Evolutionary conservation across 2,113 vertebrate genomes (phyloP), one percentile per base, ranked within the genome.

Genomic region (Dasyornis broadbenti): DNA sequence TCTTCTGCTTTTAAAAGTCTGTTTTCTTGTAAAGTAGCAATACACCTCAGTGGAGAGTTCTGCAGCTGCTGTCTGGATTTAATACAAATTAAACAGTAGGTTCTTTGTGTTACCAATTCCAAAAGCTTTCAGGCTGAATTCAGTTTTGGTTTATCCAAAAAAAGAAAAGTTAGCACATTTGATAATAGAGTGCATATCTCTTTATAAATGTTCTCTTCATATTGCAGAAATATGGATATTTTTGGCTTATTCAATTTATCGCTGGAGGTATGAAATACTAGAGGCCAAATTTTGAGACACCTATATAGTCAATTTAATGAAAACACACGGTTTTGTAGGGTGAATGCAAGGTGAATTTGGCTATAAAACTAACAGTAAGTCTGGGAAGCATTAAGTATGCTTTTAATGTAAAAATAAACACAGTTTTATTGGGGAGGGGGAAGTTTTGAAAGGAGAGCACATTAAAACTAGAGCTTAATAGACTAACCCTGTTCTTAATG

Each of bases 1-100:
- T 96, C 75, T 89, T 86, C 89, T 92, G 40, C 50, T 82, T 96
- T 82, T 87, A 85, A 94, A 85, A 92, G 23, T 79, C 15, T 49
- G 7, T 78, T 92, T 87, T 87, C 78, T 94, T 28, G 65, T 50
- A 88, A 87, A 82, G 63, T 14, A 83, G 42, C 42, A 90, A 10
- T 73, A 59, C 19, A 91, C 27, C 30, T 95, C 84, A 82, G 63
- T 63, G 40, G 21, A 92, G 82, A 93, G 33, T 85, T 92, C 54
- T 92, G 27, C 42, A 52, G 11, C 19, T 88, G 19, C 54, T 73
- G n/a, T 15, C n/a, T 93, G 60, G 20, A 53, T 82, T 90, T 92
- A 86, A 83, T 90, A 59, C 57, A 80, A 95, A 90, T 85, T 77
- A 72, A 86, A 77, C 47, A 76, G 57, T 31, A 80, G 27, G 4